Evolutionary conservation across 1,140 invertebrate genomes (phyloP).

Genomic region (Bilobella aurantiaca): DNA sequence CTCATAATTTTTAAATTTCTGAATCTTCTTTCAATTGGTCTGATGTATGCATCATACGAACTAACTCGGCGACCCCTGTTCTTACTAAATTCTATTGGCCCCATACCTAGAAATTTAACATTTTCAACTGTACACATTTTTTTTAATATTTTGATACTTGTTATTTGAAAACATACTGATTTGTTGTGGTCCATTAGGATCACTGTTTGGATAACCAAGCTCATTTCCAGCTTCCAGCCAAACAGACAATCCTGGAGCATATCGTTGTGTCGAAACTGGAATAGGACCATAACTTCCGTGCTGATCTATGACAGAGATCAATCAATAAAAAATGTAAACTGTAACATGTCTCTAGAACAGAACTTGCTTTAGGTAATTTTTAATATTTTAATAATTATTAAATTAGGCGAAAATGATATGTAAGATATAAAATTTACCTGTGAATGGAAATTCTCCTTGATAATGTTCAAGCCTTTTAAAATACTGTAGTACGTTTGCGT

Average conservation of each 20-base stretch:
- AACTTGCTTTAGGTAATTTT: neutral
- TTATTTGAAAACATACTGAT: neutral
- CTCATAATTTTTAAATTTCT: too few species aligned
- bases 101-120: neutral
- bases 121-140: too few species aligned
- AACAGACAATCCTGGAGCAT: neutral
- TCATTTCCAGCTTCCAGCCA: neutral
- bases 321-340: neutral
- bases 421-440: too few species aligned
- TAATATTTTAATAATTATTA: too few species aligned
- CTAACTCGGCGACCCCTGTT: neutral
- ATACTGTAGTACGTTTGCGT: constrained; percentile 62
- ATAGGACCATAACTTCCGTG: neutral
- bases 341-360: constrained; percentile 7
- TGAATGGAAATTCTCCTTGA: constrained; percentile 4
- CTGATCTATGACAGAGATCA: neutral
- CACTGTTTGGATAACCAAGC: neutral
- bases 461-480: constrained; percentile 51
- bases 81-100: neutral
- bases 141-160: too few species aligned
- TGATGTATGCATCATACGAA: neutral
- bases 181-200: neutral
- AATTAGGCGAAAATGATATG: too few species aligned
- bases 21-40: constrained; percentile 29
- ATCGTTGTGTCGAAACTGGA: neutral